A percentile compares a stretch with the other conserved stretches of the same genome.
These are phyloP conservation scores for Fissipunctia ypsillon DNA, from an alignment of 2,888 invertebrate species.

Conservation along the genomic window DNA sequence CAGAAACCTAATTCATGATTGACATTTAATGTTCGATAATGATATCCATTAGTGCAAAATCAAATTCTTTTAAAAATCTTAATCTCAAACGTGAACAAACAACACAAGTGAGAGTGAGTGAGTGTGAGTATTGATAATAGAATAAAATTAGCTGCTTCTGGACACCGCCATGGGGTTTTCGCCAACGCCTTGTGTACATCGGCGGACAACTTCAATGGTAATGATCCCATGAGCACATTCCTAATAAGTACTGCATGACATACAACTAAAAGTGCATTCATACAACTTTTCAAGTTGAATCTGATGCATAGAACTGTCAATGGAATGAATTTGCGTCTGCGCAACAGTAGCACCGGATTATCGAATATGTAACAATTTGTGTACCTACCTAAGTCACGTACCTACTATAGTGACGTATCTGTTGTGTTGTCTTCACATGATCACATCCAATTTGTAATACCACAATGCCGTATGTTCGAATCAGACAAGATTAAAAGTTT, in stretches of 20 bases:
- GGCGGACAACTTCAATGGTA: neutral
- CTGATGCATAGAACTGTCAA: slow-evolving; percentile 4
- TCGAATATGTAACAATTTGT: slow-evolving; percentile 18
- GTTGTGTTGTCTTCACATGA: slow-evolving; percentile 22
- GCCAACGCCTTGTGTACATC: neutral
- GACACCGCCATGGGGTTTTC: neutral
- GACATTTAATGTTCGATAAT: slow-evolving; percentile 31
- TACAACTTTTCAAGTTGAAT: neutral
- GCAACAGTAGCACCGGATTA: slow-evolving; percentile 26
- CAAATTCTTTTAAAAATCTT: slow-evolving; percentile 30
- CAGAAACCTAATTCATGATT: slow-evolving; percentile 29
- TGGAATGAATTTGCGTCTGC: slow-evolving; percentile 12
- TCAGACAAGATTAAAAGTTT: neutral
- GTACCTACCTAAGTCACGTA: slow-evolving; percentile 36
- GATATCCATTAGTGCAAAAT: slow-evolving; percentile 22
- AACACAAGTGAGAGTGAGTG: slow-evolving; percentile 4
- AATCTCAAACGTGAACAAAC: slow-evolving; percentile 22
- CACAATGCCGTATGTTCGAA: neutral
- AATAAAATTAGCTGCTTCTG: neutral
- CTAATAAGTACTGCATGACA: neutral
- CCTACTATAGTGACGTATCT: slow-evolving; percentile 3
- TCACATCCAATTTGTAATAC: slow-evolving; percentile 2
- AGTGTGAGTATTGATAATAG: neutral
- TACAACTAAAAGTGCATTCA: neutral
- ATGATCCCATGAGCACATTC: neutral